Percentiles rank a stretch among this genome's conserved stretches.
phyloP scores from a whole-genome alignment of 2,888 invertebrate genomes.

The Ditula angustiorana region DNA sequence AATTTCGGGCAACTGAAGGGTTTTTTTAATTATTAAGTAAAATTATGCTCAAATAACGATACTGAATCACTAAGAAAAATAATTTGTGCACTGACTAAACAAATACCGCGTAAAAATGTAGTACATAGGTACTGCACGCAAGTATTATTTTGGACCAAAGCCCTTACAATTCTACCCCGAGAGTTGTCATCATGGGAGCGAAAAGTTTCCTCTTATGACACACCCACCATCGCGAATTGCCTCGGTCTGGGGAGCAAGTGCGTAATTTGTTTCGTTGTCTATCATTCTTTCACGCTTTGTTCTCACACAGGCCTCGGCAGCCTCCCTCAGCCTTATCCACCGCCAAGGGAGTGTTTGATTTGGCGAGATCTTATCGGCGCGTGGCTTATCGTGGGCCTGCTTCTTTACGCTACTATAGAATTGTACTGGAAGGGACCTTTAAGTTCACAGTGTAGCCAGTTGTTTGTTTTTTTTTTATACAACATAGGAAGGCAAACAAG shows the following conservation, averaged over 20 bases:
- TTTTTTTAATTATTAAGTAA: no score
- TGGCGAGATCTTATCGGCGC: slow-evolving; percentile 64
- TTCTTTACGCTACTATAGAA: slow-evolving; percentile 41
- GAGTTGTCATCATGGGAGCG: neutral
- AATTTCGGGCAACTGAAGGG: no score
- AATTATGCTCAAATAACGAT: no score
- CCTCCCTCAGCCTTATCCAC: slow-evolving; percentile 62
- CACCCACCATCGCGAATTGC: slow-evolving; percentile 1
- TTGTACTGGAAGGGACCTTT: slow-evolving; percentile 21
- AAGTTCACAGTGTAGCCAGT: neutral
- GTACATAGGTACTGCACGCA: no score
- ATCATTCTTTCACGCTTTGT: slow-evolving; percentile 56
- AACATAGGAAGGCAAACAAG: no score
- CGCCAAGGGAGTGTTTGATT: slow-evolving; percentile 76
- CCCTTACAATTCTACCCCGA: neutral
- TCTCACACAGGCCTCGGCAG: slow-evolving; percentile 64
- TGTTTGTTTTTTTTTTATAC: no score
- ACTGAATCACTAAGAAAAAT: no score
- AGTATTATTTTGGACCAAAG: no score
- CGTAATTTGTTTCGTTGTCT: slow-evolving; percentile 37
- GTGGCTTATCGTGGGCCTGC: slow-evolving; percentile 56
- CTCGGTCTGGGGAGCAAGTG: slow-evolving; percentile 20
- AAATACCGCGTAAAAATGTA: no score
- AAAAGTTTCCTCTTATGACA: slow-evolving; percentile 8
- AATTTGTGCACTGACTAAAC: no score